Evolutionary conservation across 2,888 invertebrate genomes (phyloP).

Genomic region (Lasioglossum zephyrum): DNA sequence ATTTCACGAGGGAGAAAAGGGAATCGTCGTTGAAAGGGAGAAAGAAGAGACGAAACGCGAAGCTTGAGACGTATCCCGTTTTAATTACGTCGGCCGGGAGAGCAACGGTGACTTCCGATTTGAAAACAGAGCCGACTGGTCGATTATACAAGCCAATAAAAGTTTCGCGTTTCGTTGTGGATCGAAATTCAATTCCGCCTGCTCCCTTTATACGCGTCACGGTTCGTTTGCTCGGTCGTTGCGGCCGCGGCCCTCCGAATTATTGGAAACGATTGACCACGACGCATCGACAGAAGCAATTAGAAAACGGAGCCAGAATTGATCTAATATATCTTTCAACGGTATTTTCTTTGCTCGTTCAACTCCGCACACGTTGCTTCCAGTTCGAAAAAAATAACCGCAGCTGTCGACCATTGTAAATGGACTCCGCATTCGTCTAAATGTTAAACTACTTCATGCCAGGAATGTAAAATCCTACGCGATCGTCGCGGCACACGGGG

Average conservation of each 20-base stretch:
- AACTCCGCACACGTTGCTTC: neutral
- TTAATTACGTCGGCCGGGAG: constrained; percentile 54
- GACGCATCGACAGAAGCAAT: constrained; percentile 9
- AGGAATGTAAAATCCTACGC: neutral
- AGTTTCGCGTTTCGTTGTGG: constrained; percentile 37
- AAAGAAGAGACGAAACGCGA: neutral
- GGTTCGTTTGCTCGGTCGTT: constrained; percentile 11
- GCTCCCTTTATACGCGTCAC: neutral
- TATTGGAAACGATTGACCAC: constrained; percentile 23
- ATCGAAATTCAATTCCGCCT: constrained; percentile 46
- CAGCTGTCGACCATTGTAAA: neutral
- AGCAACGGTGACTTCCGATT: constrained; percentile 37
- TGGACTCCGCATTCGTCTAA: neutral
- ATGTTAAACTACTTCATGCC: neutral
- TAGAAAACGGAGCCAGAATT: neutral
- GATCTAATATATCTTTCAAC: neutral
- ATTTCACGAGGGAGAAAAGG: constrained; percentile 1
- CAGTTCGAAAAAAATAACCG: neutral
- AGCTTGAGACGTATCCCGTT: constrained; percentile 45
- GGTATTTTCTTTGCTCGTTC: neutral
- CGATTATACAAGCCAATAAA: constrained; percentile 52
- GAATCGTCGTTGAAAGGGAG: neutral
- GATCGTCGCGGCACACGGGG: neutral
- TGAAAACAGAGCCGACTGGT: constrained; percentile 23
- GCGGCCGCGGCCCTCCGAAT: constrained; percentile 12